Evolutionary conservation across 2,888 invertebrate genomes (phyloP), one percentile per base, ranked within the genome.

Genomic region (Diaperis boleti): DNA sequence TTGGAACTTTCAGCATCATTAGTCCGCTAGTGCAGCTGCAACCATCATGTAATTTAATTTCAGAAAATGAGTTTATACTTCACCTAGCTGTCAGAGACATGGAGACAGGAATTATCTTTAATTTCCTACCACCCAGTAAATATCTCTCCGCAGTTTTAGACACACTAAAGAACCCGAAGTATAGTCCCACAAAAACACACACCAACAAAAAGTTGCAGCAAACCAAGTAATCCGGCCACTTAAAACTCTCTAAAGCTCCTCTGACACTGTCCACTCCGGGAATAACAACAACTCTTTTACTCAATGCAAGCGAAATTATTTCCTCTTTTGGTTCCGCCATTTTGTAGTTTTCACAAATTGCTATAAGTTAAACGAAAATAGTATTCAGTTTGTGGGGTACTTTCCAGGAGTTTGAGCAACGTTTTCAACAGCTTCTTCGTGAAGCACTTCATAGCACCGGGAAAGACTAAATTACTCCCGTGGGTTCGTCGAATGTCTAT

Each of bases 1-100:
- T 90, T 0, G 91, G 90, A 3, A 87, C 85, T 1, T 90, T 90
- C 59, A 91, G 81, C 17, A 91, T 77, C 0, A 90, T 90, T 64
- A 91, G 90, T 1, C 90, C 91, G 4, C 90, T 90, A 63, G 91
- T 85, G 61, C 89, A 90, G 77, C 90, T 87, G 76, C 20, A 72
- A 54, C 31, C 6, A 26, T 1, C 26, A n/a, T n/a, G n/a, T n/a
- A 47, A 44, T 29, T 14, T 45, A 2, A 8, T 18, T 22, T 26
- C 35, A 49, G 42, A 18, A 14, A n/a, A n/a, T n/a, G 6, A 44
- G 35, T 29, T 29, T 35, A 37, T 33, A 15, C 76, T 78, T 78
- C n/a, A 91, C 91, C 91, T 94, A 52, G 95, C 94, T 62, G 95
- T 89, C 22, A 95, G 84, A 0, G 94, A 95, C 86, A 95, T 86